Evolutionary conservation across 2,797 vertebrate species (phyloP), one percentile per base, ranked within the genome.

Genomic region (Sebastes oblongus): DNA sequence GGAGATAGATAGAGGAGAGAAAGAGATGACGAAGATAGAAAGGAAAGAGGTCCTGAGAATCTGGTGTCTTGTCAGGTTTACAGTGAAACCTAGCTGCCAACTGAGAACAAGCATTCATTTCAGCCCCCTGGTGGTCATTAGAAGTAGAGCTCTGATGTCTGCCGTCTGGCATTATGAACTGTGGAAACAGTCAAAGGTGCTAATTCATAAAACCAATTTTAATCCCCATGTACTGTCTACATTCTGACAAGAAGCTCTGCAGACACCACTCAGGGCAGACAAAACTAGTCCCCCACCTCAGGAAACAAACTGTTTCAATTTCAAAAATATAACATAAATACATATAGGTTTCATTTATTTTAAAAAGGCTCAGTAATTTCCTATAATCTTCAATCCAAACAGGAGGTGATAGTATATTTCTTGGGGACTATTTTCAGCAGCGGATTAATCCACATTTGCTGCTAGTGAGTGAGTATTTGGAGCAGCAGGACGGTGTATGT

Each of bases 101-200:
- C 56, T 46, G 13, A 52, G 50, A 61, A n/a, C 25, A 67, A 30
- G 16, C 59, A 2, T 56, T 66, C 9, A 16, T 14, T 46, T 66
- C 46, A 60, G 66, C 75, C 79, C 79, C 71, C 77, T 83, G 46
- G 82, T 82, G 76, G 86, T 72, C 36, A 82, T 79, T 74, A 68
- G 29, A 42, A 12, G 62, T 18, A 72, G 25, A 36, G 50, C 62
- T 60, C 62, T 56, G 34, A 36, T 46, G n/a, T n/a, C 34, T 74
- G 73, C 62, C 34, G 42, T 66, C 42, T 64, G 36, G 22, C 56
- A 46, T 74, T 46, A 29, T 61, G 14, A 74, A 55, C 66, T 75
- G 46, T 81, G 62, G 27, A 60, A 64, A 78, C 4, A 72, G 7
- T 30, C 20, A 36, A 34, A 11, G 32, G n/a, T 62, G n/a, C 30